Conservation (phyloP, 2,113 vertebrate genomes). For the Neotragus moschatus region DNA sequence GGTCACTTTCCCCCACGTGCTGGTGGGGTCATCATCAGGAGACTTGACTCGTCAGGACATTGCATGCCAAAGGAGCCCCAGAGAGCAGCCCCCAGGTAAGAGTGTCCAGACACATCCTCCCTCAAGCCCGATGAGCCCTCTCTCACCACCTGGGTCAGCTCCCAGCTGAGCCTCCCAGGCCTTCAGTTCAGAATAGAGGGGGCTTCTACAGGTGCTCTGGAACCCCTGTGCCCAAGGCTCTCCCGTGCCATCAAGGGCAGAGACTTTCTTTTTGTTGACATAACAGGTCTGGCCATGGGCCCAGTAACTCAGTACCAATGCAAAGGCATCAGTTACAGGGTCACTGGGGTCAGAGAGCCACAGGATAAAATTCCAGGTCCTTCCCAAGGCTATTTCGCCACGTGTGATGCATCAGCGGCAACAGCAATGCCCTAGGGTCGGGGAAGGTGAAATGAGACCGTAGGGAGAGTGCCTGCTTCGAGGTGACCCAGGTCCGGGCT, state of each 20-base stretch:
- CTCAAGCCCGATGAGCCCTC: not conserved
- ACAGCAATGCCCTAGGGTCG: no score
- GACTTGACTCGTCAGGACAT: not conserved
- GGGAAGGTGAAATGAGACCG: not conserved
- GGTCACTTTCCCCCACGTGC: no score
- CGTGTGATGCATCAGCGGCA: not conserved
- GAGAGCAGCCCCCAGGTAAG: not conserved
- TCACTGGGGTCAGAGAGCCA: not conserved
- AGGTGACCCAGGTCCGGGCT: not conserved
- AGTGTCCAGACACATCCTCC: no score
- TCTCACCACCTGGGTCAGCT: not conserved
- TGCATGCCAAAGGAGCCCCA: no score
- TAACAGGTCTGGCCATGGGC: accelerated
- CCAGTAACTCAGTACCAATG: no score
- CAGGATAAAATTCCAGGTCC: not conserved
- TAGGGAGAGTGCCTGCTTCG: accelerated
- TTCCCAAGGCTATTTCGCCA: not conserved
- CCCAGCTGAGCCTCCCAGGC: not conserved
- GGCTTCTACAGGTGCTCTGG: not conserved
- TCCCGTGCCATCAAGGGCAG: not conserved
- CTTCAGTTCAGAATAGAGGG: not conserved
- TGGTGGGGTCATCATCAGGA: not conserved
- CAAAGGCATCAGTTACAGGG: no score
- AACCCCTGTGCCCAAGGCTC: not conserved
- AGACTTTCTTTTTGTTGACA: not conserved